Evolutionary conservation across 2,113 vertebrate species (phyloP).

Genomic region (Syngnathus scovelli): DNA sequence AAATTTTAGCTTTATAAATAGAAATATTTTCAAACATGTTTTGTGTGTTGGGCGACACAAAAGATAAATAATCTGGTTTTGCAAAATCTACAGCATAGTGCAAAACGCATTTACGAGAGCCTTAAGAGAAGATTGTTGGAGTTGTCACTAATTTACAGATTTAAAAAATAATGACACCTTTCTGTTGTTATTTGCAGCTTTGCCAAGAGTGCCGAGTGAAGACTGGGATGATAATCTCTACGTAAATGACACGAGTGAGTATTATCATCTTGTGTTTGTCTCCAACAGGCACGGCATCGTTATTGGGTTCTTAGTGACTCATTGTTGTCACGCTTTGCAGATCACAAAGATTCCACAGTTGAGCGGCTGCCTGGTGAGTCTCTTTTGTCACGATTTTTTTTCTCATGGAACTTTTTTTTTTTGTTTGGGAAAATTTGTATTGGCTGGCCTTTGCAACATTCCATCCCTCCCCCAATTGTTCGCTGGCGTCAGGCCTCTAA

Average conservation of each 20-base stretch:
- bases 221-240: conserved; percentile 5
- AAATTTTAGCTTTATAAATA: neutral
- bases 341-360: neutral
- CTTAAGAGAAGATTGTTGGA: neutral
- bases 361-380: neutral
- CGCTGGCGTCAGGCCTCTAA: too few relatives aligned
- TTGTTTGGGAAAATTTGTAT: neutral
- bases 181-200: neutral
- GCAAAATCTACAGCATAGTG: neutral
- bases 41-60: neutral
- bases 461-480: too few relatives aligned
- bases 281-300: neutral
- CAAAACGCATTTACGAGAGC: neutral
- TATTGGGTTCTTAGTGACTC: neutral
- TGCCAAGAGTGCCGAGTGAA: neutral
- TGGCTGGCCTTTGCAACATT: neutral
- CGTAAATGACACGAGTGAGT: conserved; percentile 47
- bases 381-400: neutral
- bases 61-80: neutral
- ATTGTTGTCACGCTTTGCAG: neutral
- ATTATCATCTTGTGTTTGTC: neutral
- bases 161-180: neutral
- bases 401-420: neutral
- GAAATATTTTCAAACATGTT: neutral
- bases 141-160: neutral